Conservation (phyloP, 2,113 vertebrate species). For the Balaenoptera acutorostrata region DNA sequence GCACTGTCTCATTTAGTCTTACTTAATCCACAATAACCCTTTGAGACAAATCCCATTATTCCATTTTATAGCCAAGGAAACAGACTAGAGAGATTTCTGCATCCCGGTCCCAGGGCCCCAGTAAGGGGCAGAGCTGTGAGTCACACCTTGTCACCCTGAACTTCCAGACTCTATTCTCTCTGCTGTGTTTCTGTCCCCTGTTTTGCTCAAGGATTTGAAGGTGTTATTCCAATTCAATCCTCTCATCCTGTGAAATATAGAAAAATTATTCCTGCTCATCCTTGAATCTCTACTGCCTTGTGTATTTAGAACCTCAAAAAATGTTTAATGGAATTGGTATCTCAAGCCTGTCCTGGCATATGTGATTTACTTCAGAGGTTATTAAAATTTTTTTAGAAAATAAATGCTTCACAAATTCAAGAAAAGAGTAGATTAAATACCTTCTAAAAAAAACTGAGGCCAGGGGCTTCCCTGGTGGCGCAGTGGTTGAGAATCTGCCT, state of each 20-base stretch:
- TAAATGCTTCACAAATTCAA: background rate
- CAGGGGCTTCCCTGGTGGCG: no score
- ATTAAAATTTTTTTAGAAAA: background rate
- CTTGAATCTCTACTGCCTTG: background rate
- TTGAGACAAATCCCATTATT: background rate
- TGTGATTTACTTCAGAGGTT: background rate
- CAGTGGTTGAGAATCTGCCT: no score
- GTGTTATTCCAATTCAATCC: background rate
- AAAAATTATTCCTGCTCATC: background rate
- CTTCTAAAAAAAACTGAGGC: background rate
- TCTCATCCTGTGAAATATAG: background rate
- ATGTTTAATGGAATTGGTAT: background rate
- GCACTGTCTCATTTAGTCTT: background rate
- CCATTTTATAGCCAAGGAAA: background rate
- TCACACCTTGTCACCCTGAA: background rate
- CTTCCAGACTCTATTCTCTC: background rate
- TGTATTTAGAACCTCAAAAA: background rate
- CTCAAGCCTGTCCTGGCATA: background rate
- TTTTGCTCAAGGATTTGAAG: background rate
- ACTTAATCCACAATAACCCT: background rate
- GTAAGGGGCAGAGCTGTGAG: background rate
- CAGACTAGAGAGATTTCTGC: background rate
- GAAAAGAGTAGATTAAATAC: background rate
- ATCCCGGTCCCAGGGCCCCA: background rate
- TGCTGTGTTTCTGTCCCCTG: rapidly evolving